Percentiles rank a stretch among this genome's conserved stretches.
These are phyloP conservation scores for Tangara arthus DNA, from an alignment of 2,797 vertebrate genomes.

Conservation along the genomic window DNA sequence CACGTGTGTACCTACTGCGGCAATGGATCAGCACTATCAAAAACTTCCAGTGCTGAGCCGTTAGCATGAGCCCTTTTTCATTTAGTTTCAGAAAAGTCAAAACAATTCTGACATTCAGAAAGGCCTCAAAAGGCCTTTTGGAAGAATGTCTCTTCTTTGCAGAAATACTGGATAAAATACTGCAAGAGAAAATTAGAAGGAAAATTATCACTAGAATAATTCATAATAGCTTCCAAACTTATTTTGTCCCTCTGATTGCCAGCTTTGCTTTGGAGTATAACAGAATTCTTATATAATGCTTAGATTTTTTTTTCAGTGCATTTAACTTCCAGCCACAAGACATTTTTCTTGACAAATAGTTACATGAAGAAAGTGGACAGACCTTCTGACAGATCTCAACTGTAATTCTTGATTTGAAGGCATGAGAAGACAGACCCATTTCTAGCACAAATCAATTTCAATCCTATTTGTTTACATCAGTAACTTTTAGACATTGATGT, in stretches of 20 bases:
- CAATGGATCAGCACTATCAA: not conserved
- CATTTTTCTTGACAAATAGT: not conserved
- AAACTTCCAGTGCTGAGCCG: not conserved
- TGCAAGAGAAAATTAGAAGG: not conserved
- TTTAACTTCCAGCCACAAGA: not conserved
- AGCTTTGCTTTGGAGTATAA: not conserved
- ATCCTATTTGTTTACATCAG: not conserved
- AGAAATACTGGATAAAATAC: not conserved
- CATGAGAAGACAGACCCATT: not conserved
- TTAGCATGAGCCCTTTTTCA: not conserved
- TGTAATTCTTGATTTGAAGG: not conserved
- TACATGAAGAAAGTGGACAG: not conserved
- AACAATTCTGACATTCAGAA: not conserved
- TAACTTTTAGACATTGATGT: not conserved
- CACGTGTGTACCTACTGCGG: accelerated
- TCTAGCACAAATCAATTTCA: not conserved
- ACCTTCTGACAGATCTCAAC: not conserved
- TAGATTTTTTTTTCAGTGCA: not conserved
- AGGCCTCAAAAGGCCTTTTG: not conserved
- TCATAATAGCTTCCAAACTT: not conserved
- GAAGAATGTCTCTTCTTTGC: not conserved
- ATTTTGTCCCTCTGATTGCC: not conserved
- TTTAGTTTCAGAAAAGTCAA: not conserved
- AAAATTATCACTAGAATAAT: not conserved
- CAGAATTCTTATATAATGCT: not conserved